These are phyloP conservation scores for Cistogaster globosa DNA, from an alignment of 2,888 invertebrate genomes.

Conservation along the genomic window DNA sequence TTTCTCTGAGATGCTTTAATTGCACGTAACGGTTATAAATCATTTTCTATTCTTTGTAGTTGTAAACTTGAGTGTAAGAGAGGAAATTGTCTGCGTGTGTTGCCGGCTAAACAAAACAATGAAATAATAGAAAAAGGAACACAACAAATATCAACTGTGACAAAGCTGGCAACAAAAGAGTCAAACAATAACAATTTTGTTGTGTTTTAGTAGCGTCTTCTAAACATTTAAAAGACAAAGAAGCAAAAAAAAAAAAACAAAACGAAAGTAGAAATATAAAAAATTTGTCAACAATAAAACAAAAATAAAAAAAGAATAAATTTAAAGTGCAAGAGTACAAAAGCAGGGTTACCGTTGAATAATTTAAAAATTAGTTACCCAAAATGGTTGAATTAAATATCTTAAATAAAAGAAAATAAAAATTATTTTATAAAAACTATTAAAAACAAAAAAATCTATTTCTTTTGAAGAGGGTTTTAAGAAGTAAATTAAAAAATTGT, in stretches of 20 bases:
- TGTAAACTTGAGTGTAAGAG: slow-evolving; percentile 20
- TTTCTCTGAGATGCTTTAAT: neutral
- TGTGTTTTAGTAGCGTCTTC: neutral
- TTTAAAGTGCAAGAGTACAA: neutral
- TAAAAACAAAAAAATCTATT: too few relatives aligned
- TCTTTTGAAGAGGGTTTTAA: too few relatives aligned
- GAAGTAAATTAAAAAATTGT: too few relatives aligned
- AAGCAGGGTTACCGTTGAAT: neutral
- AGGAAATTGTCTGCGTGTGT: slow-evolving; percentile 7
- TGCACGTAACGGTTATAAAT: neutral
- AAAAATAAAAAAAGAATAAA: neutral
- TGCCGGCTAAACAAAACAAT: slow-evolving; percentile 5
- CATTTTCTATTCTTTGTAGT: too few relatives aligned
- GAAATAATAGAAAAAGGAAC: slow-evolving; percentile 42
- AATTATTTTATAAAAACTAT: too few relatives aligned
- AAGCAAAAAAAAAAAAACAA: neutral
- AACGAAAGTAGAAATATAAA: slow-evolving; percentile 1
- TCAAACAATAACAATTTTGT: neutral
- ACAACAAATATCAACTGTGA: slow-evolving; percentile 10
- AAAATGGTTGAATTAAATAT: too few relatives aligned
- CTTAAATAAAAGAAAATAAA: too few relatives aligned
- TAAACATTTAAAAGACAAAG: neutral
- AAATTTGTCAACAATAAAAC: slow-evolving; percentile 41
- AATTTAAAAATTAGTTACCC: neutral
- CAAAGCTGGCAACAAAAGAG: neutral